Base-by-base conservation (phyloP, 2,113 vertebrate genomes). In the Ancistrus triradiatus region DNA sequence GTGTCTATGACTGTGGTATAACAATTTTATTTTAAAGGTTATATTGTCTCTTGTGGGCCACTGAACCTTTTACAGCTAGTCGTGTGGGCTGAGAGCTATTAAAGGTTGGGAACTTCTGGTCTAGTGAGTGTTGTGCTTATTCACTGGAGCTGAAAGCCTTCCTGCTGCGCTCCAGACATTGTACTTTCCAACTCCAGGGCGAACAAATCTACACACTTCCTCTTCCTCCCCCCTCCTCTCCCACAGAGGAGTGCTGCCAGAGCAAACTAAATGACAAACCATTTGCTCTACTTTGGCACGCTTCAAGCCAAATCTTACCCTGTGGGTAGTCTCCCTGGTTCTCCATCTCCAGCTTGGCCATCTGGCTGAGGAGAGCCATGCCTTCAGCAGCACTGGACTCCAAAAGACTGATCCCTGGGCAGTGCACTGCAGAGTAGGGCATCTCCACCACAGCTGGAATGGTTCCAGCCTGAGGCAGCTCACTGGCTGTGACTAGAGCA, bases 311-410 rank as follows among this genome's bases (percentile, higher is more conserved):
- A 0, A 3, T 72, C 90, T 88, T 76, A 93, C 92, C 78, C 25
- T 82, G 73, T 6, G 37, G 31, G 5, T 40, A 50, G 50, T 88
- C 85, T 62, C 83, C 82, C 62, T 84, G 84, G 56, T 85, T 83
- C 73, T 95, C 90, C 75, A 94, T 87, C 71, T 95, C 93, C 60
- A 90, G 80, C 73, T 91, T 92, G 0, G 92, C 94, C 21, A 97
- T 92, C 79, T 98, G 92, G 25, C 95, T 95, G 58, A 99, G 86
- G 58, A 99, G 83, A 15, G 92, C 88, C 85, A 99, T 98, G 4
- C 95, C 96, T 5, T 97, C 93, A 50, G 98, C 75, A 3, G 92
- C 91, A 40, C 90, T 87, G 40, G 80, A 80, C 75, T 88, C 88
- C 72, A 87, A 72, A 14, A 78, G 51, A 52, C 85, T 88, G 6